Base-by-base conservation (phyloP, 2,113 vertebrate genomes). In the Anolis sagrei region DNA sequence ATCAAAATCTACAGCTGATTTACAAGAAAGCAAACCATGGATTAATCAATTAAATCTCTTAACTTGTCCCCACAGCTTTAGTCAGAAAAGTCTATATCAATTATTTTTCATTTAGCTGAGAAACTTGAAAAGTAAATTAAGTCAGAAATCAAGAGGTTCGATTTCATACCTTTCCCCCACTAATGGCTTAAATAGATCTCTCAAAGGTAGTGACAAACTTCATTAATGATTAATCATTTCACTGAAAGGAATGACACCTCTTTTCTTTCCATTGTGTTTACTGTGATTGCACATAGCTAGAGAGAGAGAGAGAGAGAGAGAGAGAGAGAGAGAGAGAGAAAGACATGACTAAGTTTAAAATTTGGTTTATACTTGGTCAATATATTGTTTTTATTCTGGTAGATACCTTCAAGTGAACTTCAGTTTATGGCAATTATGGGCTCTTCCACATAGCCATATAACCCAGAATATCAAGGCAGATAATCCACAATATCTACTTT, bases 211-310 rank as follows among this genome's bases (percentile, higher is more conserved):
- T 29, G 25, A 90, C 79, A 88, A 58, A 81, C 0, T 13, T 54
- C 86, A 82, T 90, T 89, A 90, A 90, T 90, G 83, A 90, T 88
- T 86, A 89, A 76, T 81, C 82, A 85, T 84, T 87, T 90, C 87
- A 89, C 32, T 74, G 82, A 83, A 88, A 89, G 51, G 48, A 70
- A 36, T 87, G 75, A n/a, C 51, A 4, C 64, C 88, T 89, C 68
- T 48, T 48, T 82, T 81, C 58, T 68, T 68, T 29, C 64, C 29
- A n/a, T 27, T 29, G 86, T 86, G 9, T 78, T 90, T 87, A 86
- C 82, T 79, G 68, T 75, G 23, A 34, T 11, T 82, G 64, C 64
- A 89, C 85, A 89, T 68, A 83, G 82, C 83, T 86, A 66, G 84
- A 91, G n/a, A 10, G 49, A 54, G 34, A 54, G 25, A 25, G 14